Conservation (phyloP, 92 coral and sea anemone genomes). For the Epizoanthus fatuus region DNA sequence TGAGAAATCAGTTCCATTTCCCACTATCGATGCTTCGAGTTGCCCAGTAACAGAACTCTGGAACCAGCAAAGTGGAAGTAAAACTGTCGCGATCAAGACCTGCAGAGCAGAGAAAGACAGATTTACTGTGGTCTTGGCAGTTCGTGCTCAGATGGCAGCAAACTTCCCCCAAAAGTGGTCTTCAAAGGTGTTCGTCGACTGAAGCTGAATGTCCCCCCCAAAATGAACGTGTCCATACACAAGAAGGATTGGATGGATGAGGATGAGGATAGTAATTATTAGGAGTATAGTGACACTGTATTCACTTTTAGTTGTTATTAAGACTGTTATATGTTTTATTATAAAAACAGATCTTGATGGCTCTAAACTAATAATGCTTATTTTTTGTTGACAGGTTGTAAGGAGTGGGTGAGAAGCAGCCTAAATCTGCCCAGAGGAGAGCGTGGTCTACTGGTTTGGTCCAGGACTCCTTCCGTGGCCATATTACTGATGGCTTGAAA, state of each 20-base stretch:
- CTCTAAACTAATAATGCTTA: not conserved
- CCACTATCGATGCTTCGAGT: too few relatives aligned
- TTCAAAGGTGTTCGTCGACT: conserved; percentile 33
- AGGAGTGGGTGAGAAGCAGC: conserved; percentile 15
- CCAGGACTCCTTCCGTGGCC: conserved; percentile 36
- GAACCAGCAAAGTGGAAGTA: conserved; percentile 20
- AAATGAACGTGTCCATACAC: conserved; percentile 21
- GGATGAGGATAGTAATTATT: conserved; percentile 9
- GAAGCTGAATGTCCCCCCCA: not conserved
- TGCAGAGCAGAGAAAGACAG: conserved; percentile 33
- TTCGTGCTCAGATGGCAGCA: conserved; percentile 35
- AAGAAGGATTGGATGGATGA: conserved; percentile 51
- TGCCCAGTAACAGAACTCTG: conserved; percentile 40
- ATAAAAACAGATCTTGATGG: too few relatives aligned
- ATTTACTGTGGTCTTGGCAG: conserved; percentile 33
- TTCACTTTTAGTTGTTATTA: too few relatives aligned
- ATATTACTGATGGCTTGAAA: conserved; percentile 34
- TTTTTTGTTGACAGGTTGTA: not conserved
- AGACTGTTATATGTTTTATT: too few relatives aligned
- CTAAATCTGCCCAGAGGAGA: not conserved
- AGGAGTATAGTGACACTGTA: too few relatives aligned
- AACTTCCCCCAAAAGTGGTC: conserved; percentile 38
- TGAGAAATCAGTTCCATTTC: too few relatives aligned
- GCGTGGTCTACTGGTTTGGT: conserved; percentile 5
- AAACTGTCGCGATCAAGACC: conserved; percentile 45